phyloP scores from a whole-genome alignment of 2,888 invertebrate species.

The Nephrotoma appendiculata region DNA sequence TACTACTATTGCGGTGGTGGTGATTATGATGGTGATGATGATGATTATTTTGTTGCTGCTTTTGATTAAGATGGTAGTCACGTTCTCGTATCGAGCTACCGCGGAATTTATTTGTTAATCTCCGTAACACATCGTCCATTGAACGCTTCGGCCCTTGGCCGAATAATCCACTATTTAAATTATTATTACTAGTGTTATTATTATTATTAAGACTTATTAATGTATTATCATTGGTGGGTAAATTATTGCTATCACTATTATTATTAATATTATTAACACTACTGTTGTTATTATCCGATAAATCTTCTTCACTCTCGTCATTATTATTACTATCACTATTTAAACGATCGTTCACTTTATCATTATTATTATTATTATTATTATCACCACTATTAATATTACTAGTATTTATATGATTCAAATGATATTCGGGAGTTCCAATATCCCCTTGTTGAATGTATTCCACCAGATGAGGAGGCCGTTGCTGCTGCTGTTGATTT shows the following conservation, averaged over 20 bases:
- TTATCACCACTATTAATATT: slow-evolving; percentile 14
- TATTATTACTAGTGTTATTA: slow-evolving; percentile 13
- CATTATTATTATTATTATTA: slow-evolving; percentile 25
- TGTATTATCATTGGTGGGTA: slow-evolving; percentile 16
- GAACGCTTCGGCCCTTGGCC: slow-evolving; percentile 50
- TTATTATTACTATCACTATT: slow-evolving; percentile 19
- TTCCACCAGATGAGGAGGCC: neutral
- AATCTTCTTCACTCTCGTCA: neutral
- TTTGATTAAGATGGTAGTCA: slow-evolving; percentile 3
- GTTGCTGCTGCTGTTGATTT: neutral
- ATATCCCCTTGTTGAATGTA: neutral
- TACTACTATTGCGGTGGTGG: neutral
- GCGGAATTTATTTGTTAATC: slow-evolving; percentile 74
- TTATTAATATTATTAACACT: slow-evolving; percentile 9
- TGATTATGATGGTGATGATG: slow-evolving; percentile 7
- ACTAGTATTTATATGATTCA: neutral
- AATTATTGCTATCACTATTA: slow-evolving; percentile 14
- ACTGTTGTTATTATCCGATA: slow-evolving; percentile 1
- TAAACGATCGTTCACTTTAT: slow-evolving; percentile 23
- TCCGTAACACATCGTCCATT: slow-evolving; percentile 84
- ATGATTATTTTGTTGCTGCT: slow-evolving; percentile 8
- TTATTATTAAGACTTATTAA: slow-evolving; percentile 20
- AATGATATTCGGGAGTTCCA: neutral
- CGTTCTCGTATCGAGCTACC: slow-evolving; percentile 59
- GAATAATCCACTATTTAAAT: slow-evolving; percentile 18